Percentiles rank a stretch among this genome's conserved stretches.
Conservation (phyloP, 1,140 invertebrate species). For the Eulimnadia texana region DNA sequence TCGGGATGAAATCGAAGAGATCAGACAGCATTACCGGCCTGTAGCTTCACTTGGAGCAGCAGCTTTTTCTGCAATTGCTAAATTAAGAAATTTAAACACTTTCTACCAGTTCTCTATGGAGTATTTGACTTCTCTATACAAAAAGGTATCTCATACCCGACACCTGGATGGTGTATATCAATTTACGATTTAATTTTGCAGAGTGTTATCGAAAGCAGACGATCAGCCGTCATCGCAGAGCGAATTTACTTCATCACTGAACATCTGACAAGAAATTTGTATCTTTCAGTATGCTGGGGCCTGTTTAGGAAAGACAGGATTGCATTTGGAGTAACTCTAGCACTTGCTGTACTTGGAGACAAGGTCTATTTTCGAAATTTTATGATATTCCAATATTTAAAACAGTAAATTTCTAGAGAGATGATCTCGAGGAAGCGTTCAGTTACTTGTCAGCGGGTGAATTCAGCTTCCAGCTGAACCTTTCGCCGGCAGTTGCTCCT, state of each 20-base stretch:
- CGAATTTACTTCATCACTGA: slow-evolving; percentile 5
- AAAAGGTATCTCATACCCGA: slow-evolving; percentile 24
- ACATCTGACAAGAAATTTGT: neutral
- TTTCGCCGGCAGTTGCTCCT: too few relatives aligned
- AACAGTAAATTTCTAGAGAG: neutral
- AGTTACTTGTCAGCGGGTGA: too few relatives aligned
- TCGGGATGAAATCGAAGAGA: slow-evolving; percentile 36
- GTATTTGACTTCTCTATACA: slow-evolving; percentile 36
- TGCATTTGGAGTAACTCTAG: slow-evolving; percentile 4
- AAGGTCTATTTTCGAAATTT: slow-evolving; percentile 3
- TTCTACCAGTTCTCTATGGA: slow-evolving; percentile 42
- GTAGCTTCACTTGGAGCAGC: slow-evolving; percentile 40
- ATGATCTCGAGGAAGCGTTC: slow-evolving; percentile 2
- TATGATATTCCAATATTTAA: neutral
- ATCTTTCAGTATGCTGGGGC: slow-evolving; percentile 1
- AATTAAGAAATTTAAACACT: slow-evolving; percentile 38
- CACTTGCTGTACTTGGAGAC: neutral
- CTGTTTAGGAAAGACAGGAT: slow-evolving; percentile 1
- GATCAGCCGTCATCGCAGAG: slow-evolving; percentile 4
- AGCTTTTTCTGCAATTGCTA: slow-evolving; percentile 39
- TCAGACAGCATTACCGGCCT: slow-evolving; percentile 36
- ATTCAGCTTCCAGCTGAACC: too few relatives aligned
- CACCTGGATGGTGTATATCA: neutral
- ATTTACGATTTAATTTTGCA: neutral
- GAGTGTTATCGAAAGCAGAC: neutral